Base-by-base conservation (phyloP, 2,888 invertebrate species). In the Thyatira batis region DNA sequence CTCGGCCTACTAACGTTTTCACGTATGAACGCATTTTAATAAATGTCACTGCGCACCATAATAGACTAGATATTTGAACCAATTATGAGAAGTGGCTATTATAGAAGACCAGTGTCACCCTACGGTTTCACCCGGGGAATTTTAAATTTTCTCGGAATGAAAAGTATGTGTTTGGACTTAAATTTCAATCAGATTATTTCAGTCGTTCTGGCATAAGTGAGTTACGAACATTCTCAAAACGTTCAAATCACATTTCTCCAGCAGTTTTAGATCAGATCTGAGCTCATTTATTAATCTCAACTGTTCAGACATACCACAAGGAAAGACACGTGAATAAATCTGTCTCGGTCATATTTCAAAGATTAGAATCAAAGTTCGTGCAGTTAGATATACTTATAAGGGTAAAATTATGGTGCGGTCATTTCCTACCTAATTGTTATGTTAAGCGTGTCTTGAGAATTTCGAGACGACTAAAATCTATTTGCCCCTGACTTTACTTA, bases 1-100 rank as follows among this genome's bases (percentile, higher is more conserved):
- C 55, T 44, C 69, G 54, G 28, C 55, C 63, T 60, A 71, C 54
- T 71, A 58, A 57, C 55, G 9, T 48, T 51, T 51, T 49, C 48
- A 21, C 33, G 28, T 44, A 13, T 46, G 28, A 44, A 4, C 20
- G 9, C 39, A 53, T 53, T 61, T 61, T 56, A 54, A 56, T 45
- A 53, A 53, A 39, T 20, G 44, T 20, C 44, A 57, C 51, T 49
- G 53, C 51, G 20, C 17, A 23, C 21, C 9, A 23, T 51, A 13
- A n/a, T 33, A 13, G 8, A 1, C 33, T 33, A 30, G 30, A n/a
- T 39, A 39, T 17, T 17, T 17, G 39, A 39, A 13, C 2, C 8
- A 17, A n/a, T 39, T 17, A 39, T 8, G 17, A 0, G 39, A 17
- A 8, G 11, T 17, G 8, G 13, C 39, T 8, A 8, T 17, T 33